phyloP scores from a whole-genome alignment of 2,797 vertebrate genomes.

The Kryptolebias ocellatus region DNA sequence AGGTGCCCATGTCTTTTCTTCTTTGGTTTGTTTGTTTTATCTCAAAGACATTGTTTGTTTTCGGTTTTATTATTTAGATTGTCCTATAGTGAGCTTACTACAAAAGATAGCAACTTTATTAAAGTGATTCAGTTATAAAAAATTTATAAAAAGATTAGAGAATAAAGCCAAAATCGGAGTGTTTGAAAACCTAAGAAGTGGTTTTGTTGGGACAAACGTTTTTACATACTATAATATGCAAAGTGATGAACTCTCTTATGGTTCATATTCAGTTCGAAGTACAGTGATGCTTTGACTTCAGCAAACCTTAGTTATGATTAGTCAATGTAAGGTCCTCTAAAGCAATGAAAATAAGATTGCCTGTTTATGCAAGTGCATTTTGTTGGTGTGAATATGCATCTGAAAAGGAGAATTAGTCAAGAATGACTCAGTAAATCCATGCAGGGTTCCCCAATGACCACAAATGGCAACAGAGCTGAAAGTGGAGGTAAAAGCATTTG shows the following conservation, averaged over 20 bases:
- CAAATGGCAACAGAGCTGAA: not conserved
- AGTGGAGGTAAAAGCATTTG: conserved; percentile 10
- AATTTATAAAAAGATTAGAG: not conserved
- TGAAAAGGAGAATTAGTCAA: conserved; percentile 13
- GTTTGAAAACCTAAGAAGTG: too few relatives aligned
- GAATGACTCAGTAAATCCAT: conserved; percentile 9
- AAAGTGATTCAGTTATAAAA: conserved; percentile 3
- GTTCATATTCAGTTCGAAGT: not conserved
- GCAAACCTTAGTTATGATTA: not conserved
- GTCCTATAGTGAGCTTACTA: conserved; percentile 24
- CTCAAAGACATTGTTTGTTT: too few relatives aligned
- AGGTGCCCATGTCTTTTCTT: conserved; percentile 26
- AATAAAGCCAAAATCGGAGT: conserved; percentile 7
- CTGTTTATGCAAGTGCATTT: not conserved
- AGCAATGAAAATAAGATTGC: not conserved
- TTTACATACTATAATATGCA: too few relatives aligned
- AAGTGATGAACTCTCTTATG: not conserved
- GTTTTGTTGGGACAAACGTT: too few relatives aligned
- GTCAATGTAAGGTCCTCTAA: not conserved
- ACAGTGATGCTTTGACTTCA: not conserved
- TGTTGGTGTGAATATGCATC: not conserved
- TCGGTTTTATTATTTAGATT: conserved; percentile 20
- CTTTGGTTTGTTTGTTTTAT: conserved; percentile 53
- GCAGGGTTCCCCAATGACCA: conserved; percentile 3
- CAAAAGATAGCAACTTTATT: conserved; percentile 39